Evolutionary conservation across 2,888 invertebrate genomes (phyloP).

Genomic region (Dimorphilus gyrociliatus): DNA sequence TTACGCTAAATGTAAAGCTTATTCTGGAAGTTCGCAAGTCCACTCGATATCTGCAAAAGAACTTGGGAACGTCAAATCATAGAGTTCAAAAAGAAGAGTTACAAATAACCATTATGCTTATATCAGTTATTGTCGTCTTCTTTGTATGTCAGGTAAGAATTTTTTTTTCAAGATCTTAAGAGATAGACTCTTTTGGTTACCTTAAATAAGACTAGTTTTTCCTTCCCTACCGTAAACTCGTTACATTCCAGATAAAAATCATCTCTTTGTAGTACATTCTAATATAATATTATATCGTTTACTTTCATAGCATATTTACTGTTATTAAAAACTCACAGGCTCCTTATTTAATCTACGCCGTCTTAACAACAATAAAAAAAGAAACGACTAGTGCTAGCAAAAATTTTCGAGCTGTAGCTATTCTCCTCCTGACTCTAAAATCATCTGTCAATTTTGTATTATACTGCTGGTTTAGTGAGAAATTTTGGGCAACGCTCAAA

Average conservation of each 20-base stretch:
- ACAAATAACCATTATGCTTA: constrained; percentile 31
- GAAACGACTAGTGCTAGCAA: constrained; percentile 2
- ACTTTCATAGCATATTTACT: no score
- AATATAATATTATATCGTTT: no score
- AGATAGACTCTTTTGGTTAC: no score
- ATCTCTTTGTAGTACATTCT: no score
- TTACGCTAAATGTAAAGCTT: constrained; percentile 22
- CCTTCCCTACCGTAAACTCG: no score
- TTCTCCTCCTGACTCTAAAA: constrained; percentile 20
- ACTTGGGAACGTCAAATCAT: constrained; percentile 11
- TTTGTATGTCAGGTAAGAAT: constrained; percentile 20
- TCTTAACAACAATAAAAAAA: constrained; percentile 8
- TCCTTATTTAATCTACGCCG: constrained; percentile 21
- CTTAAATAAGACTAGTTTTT: no score
- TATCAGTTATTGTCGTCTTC: constrained; percentile 29
- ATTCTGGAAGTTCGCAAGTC: constrained; percentile 28
- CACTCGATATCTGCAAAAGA: constrained; percentile 23
- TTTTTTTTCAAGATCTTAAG: no score
- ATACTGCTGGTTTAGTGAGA: constrained; percentile 36
- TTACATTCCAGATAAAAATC: no score
- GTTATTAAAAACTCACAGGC: constrained; percentile 7
- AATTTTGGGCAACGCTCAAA: constrained; percentile 32
- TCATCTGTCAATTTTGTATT: constrained; percentile 32
- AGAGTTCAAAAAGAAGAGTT: constrained; percentile 24
- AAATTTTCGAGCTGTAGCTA: constrained; percentile 10